Conservation (phyloP, 2,113 vertebrate species). For the Labrus mixtus region DNA sequence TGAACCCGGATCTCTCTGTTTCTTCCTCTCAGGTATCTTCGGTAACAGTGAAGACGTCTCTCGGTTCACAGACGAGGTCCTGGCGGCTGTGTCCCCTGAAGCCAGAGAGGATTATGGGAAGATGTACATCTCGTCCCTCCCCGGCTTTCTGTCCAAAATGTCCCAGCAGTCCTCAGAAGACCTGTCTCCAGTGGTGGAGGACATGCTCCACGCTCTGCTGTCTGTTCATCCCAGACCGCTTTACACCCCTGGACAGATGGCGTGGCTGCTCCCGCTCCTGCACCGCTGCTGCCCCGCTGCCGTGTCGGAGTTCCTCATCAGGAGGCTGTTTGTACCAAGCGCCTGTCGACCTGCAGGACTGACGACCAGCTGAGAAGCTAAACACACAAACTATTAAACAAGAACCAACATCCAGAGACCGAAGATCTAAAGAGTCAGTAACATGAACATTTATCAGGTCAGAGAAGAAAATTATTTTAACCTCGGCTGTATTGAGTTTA, state of each 20-base stretch:
- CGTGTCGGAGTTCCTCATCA: conserved; percentile 47
- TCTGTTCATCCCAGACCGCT: conserved; percentile 19
- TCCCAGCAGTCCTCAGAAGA: background rate
- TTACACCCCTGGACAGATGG: conserved; percentile 60
- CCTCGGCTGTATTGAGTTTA: no score
- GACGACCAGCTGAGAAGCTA: background rate
- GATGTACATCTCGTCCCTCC: conserved; percentile 58
- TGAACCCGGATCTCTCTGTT: no score
- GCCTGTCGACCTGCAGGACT: background rate
- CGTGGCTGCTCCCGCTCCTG: conserved; percentile 53
- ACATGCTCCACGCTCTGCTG: conserved; percentile 67
- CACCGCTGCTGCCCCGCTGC: conserved; percentile 50
- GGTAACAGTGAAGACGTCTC: conserved; percentile 28
- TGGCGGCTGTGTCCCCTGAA: conserved; percentile 2
- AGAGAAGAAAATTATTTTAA: no score
- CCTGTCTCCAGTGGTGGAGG: conserved; percentile 52
- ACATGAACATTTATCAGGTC: no score
- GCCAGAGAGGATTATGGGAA: conserved; percentile 61
- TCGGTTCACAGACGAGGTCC: conserved; percentile 36
- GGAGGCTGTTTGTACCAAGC: accelerated
- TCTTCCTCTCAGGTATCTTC: conserved; percentile 50
- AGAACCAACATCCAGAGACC: no score
- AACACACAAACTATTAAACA: no score
- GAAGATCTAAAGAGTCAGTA: no score
- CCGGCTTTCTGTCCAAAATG: conserved; percentile 21